Base-by-base conservation (phyloP, 2,888 invertebrate species). In the Loripinus fragilis region DNA sequence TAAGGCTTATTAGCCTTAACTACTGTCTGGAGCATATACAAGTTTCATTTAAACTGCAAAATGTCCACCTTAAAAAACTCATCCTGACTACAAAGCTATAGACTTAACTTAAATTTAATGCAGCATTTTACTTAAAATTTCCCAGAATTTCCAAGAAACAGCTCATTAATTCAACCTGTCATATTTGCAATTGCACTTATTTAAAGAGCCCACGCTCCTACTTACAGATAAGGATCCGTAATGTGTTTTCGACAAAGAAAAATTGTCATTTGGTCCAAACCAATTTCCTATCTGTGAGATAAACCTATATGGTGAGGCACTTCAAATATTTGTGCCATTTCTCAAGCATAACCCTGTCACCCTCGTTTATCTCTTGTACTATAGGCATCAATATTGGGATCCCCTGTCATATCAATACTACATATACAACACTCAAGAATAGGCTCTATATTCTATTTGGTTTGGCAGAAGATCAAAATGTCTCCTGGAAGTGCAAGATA, bases 111-210 rank as follows among this genome's bases (percentile, higher is more conserved):
- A n/a, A n/a, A n/a, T n/a, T n/a, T n/a, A n/a, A n/a, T n/a, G n/a
- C n/a, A 12, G 12, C 38, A 38, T 38, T 38, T 38, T 25, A 55
- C 55, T 25, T 17, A 55, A 25, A n/a, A n/a, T 55, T 55, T 23
- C 55, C 55, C 25, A 55, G n/a, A 55, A 28, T n/a, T n/a, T n/a
- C n/a, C n/a, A n/a, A n/a, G n/a, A n/a, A n/a, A n/a, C 60, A 17
- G 52, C 17, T 17, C 60, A 60, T 60, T 60, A 60, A 60, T 60
- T 60, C 7, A 60, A 2, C 28, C 28, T 60, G 60, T 60, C 60
- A 30, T 60, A 60, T 60, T 60, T 60, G 60, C 60, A 60, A 60
- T 33, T 60, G 60, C 33, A 60, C 60, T 60, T 20, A 60, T 60
- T 60, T 17, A 33, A 23, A 60, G 60, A 60, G 33, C 17, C n/a